phyloP scores from a whole-genome alignment of 1,140 invertebrate genomes.

The Berghia stephanieae region DNA sequence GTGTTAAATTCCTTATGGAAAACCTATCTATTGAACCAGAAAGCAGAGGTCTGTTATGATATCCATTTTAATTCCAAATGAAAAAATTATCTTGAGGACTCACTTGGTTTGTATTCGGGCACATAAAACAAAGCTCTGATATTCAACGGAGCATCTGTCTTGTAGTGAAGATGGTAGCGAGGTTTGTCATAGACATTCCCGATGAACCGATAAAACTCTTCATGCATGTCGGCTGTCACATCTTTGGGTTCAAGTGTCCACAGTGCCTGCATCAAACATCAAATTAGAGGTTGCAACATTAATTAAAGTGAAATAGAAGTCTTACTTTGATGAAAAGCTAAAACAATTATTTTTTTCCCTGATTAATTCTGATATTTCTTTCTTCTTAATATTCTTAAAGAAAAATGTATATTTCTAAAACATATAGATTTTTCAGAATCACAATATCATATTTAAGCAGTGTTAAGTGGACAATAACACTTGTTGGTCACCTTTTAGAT shows the following conservation, averaged over 20 bases:
- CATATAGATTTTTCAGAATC: no score
- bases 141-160: slow-evolving; percentile 88
- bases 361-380: no score
- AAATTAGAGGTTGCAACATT: not conserved
- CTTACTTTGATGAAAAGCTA: no score
- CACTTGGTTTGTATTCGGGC: slow-evolving; percentile 80
- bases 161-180: slow-evolving; percentile 68
- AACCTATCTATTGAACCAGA: no score
- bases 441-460: no score
- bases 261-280: slow-evolving; percentile 75
- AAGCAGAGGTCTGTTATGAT: not conserved
- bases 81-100: slow-evolving; percentile 32
- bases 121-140: slow-evolving; percentile 92
- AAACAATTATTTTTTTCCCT: no score
- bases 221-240: slow-evolving; percentile 85
- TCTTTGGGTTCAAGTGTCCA: slow-evolving; percentile 93
- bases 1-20: no score
- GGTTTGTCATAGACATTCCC: slow-evolving; percentile 86
- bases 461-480: no score
- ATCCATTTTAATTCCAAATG: not conserved
- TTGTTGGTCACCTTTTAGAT: no score
- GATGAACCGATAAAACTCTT: slow-evolving; percentile 87
- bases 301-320: no score
- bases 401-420: no score
- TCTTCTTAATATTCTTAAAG: no score